Evolutionary conservation across 2,888 invertebrate genomes (phyloP), one percentile per base, ranked within the genome.

Genomic region (Dinocampus coccinellae): DNA sequence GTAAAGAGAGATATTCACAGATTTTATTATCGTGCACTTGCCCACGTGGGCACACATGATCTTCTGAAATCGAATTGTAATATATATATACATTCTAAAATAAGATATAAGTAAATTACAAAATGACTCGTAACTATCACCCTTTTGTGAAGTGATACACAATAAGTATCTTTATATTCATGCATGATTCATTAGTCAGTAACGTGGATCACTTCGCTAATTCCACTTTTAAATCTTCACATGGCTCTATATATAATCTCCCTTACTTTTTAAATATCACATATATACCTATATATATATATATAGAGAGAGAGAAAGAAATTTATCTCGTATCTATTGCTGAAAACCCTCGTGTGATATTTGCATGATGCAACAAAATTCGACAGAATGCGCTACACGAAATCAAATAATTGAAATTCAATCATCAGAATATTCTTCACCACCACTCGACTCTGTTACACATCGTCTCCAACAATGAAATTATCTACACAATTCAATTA

Each of bases 51-150:
- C 60, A n/a, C 47, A 57, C 72, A 62, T 70, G 77, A 79, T 79
- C 80, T 77, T 77, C 61, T 75, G 77, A 83, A 85, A 86, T 86
- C 83, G 83, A 86, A 86, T 85, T 82, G 83, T 82, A 81, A 85
- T 81, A 82, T 84, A 81, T 80, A 81, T 77, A 78, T 77, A 78
- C 78, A 74, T 29, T 57, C 34, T 57, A 74, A 4, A 57, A 47
- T 69, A 66, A 66, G 61, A 69, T 58, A 64, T 69, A 65, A 57
- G 42, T 69, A 66, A 66, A 63, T 70, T 58, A 64, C 70, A 65
- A 52, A 36, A 36, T 16, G 29, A 33, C 22, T 24, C 24, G n/a
- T 16, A 42, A 34, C 3, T 53, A 13, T n/a, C n/a, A n/a, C n/a
- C 53, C 36, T 53, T 20, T 24, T 53, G 34, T 22, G 34, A 20